Evolutionary conservation across 2,113 vertebrate genomes (phyloP).

Genomic region (Barnardius zonarius): DNA sequence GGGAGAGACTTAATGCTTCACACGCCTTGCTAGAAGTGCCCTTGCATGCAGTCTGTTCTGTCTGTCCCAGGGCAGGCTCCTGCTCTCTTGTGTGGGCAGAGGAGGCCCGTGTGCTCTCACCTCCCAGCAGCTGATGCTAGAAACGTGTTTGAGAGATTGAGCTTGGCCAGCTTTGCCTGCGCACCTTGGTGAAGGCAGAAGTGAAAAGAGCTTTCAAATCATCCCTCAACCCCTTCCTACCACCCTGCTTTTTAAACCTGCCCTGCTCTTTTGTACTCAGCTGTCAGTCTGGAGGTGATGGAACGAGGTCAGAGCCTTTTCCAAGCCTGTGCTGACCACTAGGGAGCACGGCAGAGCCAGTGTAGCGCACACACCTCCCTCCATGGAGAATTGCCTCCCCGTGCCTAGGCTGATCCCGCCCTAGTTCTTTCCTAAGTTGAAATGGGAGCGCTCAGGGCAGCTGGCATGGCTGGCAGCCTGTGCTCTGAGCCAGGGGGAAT

Average conservation of each 20-base stretch:
- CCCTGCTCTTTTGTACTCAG: background rate
- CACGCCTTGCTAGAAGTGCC: background rate
- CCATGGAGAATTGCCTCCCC: background rate
- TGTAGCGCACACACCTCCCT: background rate
- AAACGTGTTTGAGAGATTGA: background rate
- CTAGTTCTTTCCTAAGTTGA: constrained; percentile 16
- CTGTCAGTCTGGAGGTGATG: background rate
- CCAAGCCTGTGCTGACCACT: constrained; percentile 26
- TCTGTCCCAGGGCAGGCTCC: background rate
- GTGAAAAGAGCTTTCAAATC: background rate
- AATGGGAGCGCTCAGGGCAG: constrained; percentile 15
- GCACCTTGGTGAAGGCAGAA: background rate
- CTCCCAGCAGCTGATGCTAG: background rate
- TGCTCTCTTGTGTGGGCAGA: background rate
- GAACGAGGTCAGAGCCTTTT: background rate
- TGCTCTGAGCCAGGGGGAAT: constrained; percentile 18
- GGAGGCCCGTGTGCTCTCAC: background rate
- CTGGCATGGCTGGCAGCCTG: constrained; percentile 38
- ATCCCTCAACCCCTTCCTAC: background rate
- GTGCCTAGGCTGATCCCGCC: background rate
- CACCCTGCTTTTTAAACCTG: background rate
- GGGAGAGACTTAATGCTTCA: background rate
- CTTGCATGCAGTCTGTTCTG: background rate
- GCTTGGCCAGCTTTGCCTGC: background rate
- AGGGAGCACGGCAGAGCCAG: constrained; percentile 66